Percentiles rank a stretch among this genome's conserved stretches.
Conservation (phyloP, 1,140 invertebrate genomes). For the Eciton burchellii region DNA sequence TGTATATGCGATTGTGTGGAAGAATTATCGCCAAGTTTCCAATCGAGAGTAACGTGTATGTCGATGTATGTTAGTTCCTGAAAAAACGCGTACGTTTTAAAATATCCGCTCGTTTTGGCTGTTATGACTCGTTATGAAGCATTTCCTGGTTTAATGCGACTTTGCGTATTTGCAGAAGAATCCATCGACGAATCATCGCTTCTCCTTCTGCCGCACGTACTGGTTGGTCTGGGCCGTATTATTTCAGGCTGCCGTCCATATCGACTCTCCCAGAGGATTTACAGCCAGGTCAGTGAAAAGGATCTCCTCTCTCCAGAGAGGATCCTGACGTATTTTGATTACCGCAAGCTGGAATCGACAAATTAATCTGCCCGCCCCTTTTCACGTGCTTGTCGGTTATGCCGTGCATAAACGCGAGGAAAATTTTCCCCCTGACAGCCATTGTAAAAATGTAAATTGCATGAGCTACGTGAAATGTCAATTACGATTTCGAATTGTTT, state of each 20-base stretch:
- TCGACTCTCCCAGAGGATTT: conserved; percentile 97
- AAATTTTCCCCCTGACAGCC: conserved; percentile 26
- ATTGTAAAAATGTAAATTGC: conserved; percentile 48
- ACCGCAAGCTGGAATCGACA: conserved; percentile 26
- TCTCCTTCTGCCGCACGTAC: conserved; percentile 98
- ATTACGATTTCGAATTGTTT: background rate
- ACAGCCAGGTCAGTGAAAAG: conserved; percentile 89
- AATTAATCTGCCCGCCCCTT: conserved; percentile 42
- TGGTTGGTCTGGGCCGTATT: conserved; percentile 99
- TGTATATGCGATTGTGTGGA: background rate
- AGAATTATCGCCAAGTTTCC: background rate
- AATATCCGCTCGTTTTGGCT: background rate
- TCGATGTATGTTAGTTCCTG: background rate
- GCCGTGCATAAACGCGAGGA: conserved; percentile 13
- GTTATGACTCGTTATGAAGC: background rate
- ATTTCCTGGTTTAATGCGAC: background rate
- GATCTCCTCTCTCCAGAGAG: conserved; percentile 35
- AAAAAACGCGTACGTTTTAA: background rate
- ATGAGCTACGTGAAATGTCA: background rate
- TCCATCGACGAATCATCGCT: conserved; percentile 91
- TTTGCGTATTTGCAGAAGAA: conserved; percentile 79
- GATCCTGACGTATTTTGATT: conserved; percentile 47
- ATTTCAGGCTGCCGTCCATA: conserved; percentile 98
- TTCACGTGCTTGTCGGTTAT: conserved; percentile 9
- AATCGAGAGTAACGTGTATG: background rate